These are phyloP conservation scores for Trissolcus basalis DNA, from an alignment of 1,140 invertebrate genomes.

Conservation along the genomic window DNA sequence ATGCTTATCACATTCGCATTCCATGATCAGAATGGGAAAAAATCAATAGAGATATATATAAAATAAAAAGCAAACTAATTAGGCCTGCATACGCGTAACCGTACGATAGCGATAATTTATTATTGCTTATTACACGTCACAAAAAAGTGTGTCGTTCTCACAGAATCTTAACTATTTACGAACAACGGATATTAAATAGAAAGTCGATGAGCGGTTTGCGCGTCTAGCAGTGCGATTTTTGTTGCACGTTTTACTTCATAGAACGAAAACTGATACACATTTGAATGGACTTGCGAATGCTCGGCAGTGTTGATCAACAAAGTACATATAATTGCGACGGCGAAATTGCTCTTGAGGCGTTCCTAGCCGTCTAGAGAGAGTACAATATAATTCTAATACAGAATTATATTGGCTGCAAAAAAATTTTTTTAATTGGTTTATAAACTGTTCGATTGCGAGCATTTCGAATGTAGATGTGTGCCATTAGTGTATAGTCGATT, in stretches of 20 bases:
- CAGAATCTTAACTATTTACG: slow-evolving; percentile 25
- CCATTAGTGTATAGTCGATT: no score
- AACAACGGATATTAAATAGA: slow-evolving; percentile 43
- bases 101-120: slow-evolving; percentile 2
- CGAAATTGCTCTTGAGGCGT: no score
- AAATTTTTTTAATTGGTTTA: no score
- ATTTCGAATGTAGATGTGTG: no score
- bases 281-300: background rate
- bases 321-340: no score
- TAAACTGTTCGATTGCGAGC: no score
- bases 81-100: background rate
- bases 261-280: slow-evolving; percentile 34
- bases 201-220: slow-evolving; percentile 23
- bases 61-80: background rate
- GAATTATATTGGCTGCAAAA: no score
- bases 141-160: slow-evolving; percentile 35
- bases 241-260: slow-evolving; percentile 18
- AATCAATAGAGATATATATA: background rate
- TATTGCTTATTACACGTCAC: slow-evolving; percentile 2
- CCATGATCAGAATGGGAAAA: no score
- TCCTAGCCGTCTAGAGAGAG: no score
- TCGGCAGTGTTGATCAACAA: no score
- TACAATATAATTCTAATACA: no score
- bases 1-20: background rate
- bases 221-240: slow-evolving; percentile 24